These are phyloP conservation scores for Cheumatopsyche charites DNA, from an alignment of 1,140 invertebrate species.

Conservation along the genomic window DNA sequence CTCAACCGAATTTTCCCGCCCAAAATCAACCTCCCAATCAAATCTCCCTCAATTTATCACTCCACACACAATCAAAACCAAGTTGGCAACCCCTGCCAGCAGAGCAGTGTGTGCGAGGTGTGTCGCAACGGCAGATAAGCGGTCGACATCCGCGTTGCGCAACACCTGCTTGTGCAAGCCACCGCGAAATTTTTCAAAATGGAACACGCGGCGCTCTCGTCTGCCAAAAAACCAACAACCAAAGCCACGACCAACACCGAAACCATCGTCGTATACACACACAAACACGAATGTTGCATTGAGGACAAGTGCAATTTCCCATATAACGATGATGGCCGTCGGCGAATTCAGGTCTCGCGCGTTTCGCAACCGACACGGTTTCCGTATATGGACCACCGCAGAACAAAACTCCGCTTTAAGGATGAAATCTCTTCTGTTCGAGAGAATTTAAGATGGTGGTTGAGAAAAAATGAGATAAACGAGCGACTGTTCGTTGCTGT, in stretches of 20 bases:
- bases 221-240: conserved; percentile 1
- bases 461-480: background rate
- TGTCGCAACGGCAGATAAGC: conserved; percentile 36
- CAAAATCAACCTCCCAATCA: too few species aligned
- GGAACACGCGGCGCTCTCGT: conserved; percentile 36
- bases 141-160: conserved; percentile 46
- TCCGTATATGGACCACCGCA: conserved; percentile 28
- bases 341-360: conserved; percentile 29
- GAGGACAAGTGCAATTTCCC: too few species aligned
- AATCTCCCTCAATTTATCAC: too few species aligned
- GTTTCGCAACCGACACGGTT: conserved; percentile 29
- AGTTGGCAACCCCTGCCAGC: background rate
- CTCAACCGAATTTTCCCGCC: too few species aligned
- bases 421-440: conserved; percentile 22
- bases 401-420: conserved; percentile 22
- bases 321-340: too few species aligned
- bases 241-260: too few species aligned
- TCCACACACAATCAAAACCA: too few species aligned
- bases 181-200: conserved; percentile 47
- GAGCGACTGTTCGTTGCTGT: too few species aligned
- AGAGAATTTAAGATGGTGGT: too few species aligned
- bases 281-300: too few species aligned
- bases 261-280: too few species aligned
- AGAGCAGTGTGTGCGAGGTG: background rate
- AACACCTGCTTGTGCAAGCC: conserved; percentile 39